Evolutionary conservation across 2,888 invertebrate genomes (phyloP).

Genomic region (Crioceris asparagi): DNA sequence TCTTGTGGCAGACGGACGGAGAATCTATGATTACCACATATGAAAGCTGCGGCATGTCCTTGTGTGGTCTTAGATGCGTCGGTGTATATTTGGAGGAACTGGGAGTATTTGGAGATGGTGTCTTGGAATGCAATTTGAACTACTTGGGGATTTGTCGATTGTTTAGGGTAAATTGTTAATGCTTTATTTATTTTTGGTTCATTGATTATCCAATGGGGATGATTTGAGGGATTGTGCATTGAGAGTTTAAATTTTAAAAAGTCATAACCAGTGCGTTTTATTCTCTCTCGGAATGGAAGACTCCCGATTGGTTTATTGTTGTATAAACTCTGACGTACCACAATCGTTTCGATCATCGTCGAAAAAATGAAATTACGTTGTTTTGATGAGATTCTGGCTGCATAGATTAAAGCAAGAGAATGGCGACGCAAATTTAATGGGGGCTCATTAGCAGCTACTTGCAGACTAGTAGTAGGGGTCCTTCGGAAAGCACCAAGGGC

Average conservation of each 20-base stretch:
- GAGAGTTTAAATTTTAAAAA: background rate
- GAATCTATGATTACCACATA: background rate
- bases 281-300: background rate
- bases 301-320: background rate
- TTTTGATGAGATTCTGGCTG: constrained; percentile 1
- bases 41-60: background rate
- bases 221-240: background rate
- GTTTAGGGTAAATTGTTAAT: background rate
- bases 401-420: constrained; percentile 1
- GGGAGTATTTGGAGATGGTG: too few relatives aligned
- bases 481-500: constrained; percentile 3
- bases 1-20: background rate
- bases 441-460: constrained; percentile 2
- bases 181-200: background rate
- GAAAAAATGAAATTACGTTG: constrained; percentile 2
- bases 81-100: background rate
- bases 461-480: constrained; percentile 2
- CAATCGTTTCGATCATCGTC: background rate
- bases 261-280: background rate
- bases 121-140: too few relatives aligned
- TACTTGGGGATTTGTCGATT: constrained; percentile 1
- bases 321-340: background rate
- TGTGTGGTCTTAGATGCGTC: constrained; percentile 1
- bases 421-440: constrained; percentile 3
- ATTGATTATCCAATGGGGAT: background rate